phyloP scores from a whole-genome alignment of 2,888 invertebrate species.

The Aspidiotus rigidus region DNA sequence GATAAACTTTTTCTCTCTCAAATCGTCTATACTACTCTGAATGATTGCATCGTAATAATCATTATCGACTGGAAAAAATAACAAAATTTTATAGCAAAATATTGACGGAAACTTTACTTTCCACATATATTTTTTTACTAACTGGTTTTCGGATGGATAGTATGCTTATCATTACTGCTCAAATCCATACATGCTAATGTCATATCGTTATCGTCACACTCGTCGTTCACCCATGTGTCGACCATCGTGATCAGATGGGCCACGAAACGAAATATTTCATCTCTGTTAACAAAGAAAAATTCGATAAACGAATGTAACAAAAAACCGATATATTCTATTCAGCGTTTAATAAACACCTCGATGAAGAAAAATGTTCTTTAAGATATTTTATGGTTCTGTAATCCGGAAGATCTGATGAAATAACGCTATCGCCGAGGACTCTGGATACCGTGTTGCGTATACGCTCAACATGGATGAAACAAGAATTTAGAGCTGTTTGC shows the following conservation, averaged over 20 bases:
- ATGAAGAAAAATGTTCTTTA: conserved; percentile 24
- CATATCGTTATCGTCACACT: conserved; percentile 16
- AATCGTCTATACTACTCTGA: background rate
- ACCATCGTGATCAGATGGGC: conserved; percentile 24
- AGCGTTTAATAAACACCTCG: conserved; percentile 3
- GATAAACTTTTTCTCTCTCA: conserved; percentile 10
- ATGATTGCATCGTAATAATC: background rate
- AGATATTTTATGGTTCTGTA: conserved; percentile 21
- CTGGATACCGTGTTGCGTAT: conserved; percentile 18
- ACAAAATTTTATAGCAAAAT: background rate
- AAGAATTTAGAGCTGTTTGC: conserved; percentile 13
- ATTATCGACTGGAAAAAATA: background rate
- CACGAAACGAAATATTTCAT: conserved; percentile 25
- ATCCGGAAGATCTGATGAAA: conserved; percentile 17
- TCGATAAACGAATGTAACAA: background rate
- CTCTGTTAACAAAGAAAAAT: background rate
- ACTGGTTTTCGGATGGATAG: no score
- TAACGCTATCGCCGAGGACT: conserved; percentile 8
- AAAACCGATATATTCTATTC: background rate
- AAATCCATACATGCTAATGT: no score
- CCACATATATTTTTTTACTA: no score
- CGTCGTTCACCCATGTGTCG: conserved; percentile 27
- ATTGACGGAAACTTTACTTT: no score
- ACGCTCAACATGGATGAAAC: conserved; percentile 21
- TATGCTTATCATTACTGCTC: no score